These are phyloP conservation scores for Artibeus jamaicensis DNA, from an alignment of 2,797 vertebrate genomes.

Conservation along the genomic window DNA sequence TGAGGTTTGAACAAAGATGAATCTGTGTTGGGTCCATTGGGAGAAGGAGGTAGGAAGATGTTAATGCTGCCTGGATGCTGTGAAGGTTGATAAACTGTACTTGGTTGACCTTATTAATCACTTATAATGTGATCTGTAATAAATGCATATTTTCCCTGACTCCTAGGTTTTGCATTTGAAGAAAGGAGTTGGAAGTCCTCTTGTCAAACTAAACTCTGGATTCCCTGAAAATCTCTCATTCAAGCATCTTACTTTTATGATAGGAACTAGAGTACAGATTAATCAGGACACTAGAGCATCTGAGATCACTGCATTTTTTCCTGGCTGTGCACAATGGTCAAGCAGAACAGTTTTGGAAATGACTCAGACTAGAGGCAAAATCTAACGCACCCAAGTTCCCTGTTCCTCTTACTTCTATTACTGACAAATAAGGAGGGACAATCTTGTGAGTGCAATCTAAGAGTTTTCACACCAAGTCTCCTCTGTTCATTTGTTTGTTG, in stretches of 20 bases:
- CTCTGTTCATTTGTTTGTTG: not conserved
- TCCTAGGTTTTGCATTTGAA: slow-evolving; percentile 54
- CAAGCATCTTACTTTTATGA: slow-evolving; percentile 46
- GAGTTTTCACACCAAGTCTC: not conserved
- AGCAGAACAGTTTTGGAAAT: not conserved
- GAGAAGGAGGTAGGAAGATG: slow-evolving; percentile 60
- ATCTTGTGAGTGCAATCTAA: not conserved
- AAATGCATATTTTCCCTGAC: slow-evolving; percentile 57
- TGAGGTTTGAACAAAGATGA: slow-evolving; percentile 59
- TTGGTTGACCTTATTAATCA: slow-evolving; percentile 75
- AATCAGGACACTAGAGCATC: not conserved
- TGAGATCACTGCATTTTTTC: not conserved
- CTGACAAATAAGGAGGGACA: too few species aligned
- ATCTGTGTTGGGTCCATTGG: slow-evolving; percentile 56
- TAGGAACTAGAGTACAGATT: slow-evolving; percentile 1
- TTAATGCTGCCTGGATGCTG: slow-evolving; percentile 61
- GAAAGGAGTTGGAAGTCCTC: slow-evolving; percentile 46
- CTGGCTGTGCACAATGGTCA: not conserved
- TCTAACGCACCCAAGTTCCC: not conserved
- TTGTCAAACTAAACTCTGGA: slow-evolving; percentile 54
- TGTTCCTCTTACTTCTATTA: not conserved
- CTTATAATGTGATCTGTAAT: slow-evolving; percentile 67
- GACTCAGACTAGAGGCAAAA: not conserved
- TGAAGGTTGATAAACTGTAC: slow-evolving; percentile 68
- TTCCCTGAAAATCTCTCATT: slow-evolving; percentile 62